A percentile compares a stretch with the other conserved stretches of the same genome.
Conservation (phyloP, 2,888 invertebrate genomes). For the Caradrina clavipalpis region DNA sequence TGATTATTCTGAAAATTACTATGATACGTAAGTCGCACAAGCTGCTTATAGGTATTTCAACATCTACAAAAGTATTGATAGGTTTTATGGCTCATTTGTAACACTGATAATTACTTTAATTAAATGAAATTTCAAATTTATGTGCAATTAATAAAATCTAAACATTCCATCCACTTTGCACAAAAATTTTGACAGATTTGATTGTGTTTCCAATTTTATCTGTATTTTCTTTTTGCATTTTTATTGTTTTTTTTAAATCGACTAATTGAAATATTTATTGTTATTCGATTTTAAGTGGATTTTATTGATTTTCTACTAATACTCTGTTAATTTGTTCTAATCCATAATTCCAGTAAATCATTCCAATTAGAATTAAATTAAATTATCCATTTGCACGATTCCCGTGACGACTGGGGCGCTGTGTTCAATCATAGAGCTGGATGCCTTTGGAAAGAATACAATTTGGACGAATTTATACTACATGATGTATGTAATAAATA, state of each 20-base stretch:
- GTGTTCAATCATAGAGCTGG: too few relatives aligned
- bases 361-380: too few relatives aligned
- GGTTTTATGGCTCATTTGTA: conserved; percentile 20
- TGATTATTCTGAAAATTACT: conserved; percentile 51
- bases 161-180: conserved; percentile 61
- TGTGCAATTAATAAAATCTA: conserved; percentile 49
- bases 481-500: too few relatives aligned
- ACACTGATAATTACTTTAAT: conserved; percentile 2
- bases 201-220: conserved; percentile 29
- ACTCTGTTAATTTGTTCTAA: too few relatives aligned
- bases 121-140: conserved; percentile 33
- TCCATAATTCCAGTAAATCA: too few relatives aligned
- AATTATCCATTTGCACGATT: too few relatives aligned
- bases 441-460: too few relatives aligned
- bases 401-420: too few relatives aligned
- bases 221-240: conserved; percentile 22
- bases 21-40: conserved; percentile 28
- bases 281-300: background rate
- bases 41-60: conserved; percentile 14
- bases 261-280: background rate
- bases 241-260: conserved; percentile 4
- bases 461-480: too few relatives aligned
- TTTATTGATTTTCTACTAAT: too few relatives aligned
- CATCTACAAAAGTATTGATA: background rate
- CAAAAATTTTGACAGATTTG: conserved; percentile 54